Base-by-base conservation (phyloP, 2,797 vertebrate species). In the Novumbra hubbsi region DNA sequence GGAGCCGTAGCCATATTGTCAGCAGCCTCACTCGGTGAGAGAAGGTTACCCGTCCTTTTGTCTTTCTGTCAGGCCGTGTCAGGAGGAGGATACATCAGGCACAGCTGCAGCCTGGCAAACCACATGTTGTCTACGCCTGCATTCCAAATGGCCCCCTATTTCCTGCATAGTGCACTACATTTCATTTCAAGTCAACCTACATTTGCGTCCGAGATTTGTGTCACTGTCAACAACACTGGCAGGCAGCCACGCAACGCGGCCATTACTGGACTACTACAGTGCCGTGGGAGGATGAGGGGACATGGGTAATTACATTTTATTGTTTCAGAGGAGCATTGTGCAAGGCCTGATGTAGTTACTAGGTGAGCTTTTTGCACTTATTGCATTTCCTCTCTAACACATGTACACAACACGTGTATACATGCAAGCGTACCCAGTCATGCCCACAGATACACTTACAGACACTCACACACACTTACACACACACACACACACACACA, bases 21-120 rank as follows among this genome's bases (percentile, higher is more conserved):
- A 82, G 74, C 76, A 79, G 75, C 67, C 67, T 78, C 48, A 52
- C 28, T 78, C 75, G 68, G 19, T 71, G 81, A 76, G 83, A 81
- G 80, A 81, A 69, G 68, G 45, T 49, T 7, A 45, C 21, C 78
- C 30, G 72, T 74, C 73, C 50, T 57, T 75, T 73, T 72, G 74
- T 80, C 65, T 78, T 71, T 79, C 73, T 82, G 79, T 87, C 89
- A 85, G 70, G 79, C 68, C 89, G 88, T 92, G 92, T 87, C 92
- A 68, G 86, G 87, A 71, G 55, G 55, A 57, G n/a, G 78, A 41
- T 78, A 80, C 81, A 78, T 79, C 84, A 80, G 85, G 79, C 76
- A 86, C 84, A 91, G 89, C 87, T 91, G 90, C 72, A 79, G 52
- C 63, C 70, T 32, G 27, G 28, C 16, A 28, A 45, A 69, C 21